A percentile compares a stretch with the other conserved stretches of the same genome.
Conservation (phyloP, 2,888 invertebrate genomes). For the Pseudolycoriella hygida region DNA sequence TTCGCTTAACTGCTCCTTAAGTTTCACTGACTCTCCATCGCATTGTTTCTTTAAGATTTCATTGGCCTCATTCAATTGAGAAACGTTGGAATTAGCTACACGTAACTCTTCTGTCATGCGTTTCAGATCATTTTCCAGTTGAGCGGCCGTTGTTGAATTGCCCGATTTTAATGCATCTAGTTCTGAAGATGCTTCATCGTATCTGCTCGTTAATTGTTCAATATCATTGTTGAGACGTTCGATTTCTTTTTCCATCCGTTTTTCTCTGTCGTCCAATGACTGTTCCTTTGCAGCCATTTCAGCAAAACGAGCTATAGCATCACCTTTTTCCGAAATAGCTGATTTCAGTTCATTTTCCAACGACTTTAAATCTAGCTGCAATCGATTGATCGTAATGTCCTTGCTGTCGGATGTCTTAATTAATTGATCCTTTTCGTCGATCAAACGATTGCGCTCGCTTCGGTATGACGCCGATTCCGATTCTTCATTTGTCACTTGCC, state of each 20-base stretch:
- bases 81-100: constrained; percentile 49
- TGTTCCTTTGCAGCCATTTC: constrained; percentile 68
- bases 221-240: constrained; percentile 60
- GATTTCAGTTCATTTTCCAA: constrained; percentile 56
- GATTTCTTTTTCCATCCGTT: constrained; percentile 68
- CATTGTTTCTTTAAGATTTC: constrained; percentile 46
- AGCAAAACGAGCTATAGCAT: constrained; percentile 60
- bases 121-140: constrained; percentile 54
- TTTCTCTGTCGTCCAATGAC: constrained; percentile 62
- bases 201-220: constrained; percentile 56
- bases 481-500: constrained; percentile 43
- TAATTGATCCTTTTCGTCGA: constrained; percentile 59
- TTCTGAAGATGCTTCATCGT: constrained; percentile 61
- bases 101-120: constrained; percentile 68
- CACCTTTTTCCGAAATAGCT: constrained; percentile 67
- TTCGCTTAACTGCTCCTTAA: constrained; percentile 56
- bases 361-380: constrained; percentile 47
- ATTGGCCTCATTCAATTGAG: constrained; percentile 49
- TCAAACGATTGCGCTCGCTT: constrained; percentile 47
- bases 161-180: constrained; percentile 60
- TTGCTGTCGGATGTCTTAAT: constrained; percentile 52
- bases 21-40: constrained; percentile 48
- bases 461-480: constrained; percentile 46
- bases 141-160: constrained; percentile 40
- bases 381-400: constrained; percentile 51